Evolutionary conservation across 2,797 vertebrate species (phyloP), one percentile per base, ranked within the genome.

Genomic region (Lates japonicus): DNA sequence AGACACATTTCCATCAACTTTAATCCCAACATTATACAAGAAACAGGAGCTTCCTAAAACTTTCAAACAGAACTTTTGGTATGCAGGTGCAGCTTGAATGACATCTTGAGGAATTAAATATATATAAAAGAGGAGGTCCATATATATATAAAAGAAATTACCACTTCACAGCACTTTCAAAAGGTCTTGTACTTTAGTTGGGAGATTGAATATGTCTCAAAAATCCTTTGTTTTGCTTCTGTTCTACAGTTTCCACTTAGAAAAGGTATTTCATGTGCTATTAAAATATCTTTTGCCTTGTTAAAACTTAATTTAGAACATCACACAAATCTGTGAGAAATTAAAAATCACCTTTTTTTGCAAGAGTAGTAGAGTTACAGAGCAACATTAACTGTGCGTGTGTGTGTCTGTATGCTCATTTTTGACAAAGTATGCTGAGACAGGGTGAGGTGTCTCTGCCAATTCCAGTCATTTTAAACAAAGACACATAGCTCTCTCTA

Each of bases 391-490:
- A 6, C 31, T 60, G 25, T 29, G 33, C 19, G 46, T 29, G 39
- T 51, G 46, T 61, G 25, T 60, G 35, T 20, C 49, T 20, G 33
- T 7, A n/a, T 29, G 22, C 2, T 2, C 31, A 6, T 19, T 35
- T 54, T 51, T 49, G 4, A 54, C 41, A 41, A 31, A 49, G 33
- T 59, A 12, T 59, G 20, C 37, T 63, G 46, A 49, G 35, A 52
- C 10, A 44, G 35, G 9, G 10, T 33, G 46, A 80, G 19, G 19
- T 65, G 55, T 81, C 70, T 41, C 33, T 61, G 39, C 22, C 68
- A 61, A 7, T 77, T 76, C 54, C 31, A 49, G 46, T 70, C 60
- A 49, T 42, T 66, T 80, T 22, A 68, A 60, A 76, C 54, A 60
- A 37, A 75, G 80, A 74, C 68, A 74, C 54, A 55, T 3, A 31